These are phyloP conservation scores for Leptopterna dolabrata DNA, from an alignment of 2,888 invertebrate genomes.

Conservation along the genomic window DNA sequence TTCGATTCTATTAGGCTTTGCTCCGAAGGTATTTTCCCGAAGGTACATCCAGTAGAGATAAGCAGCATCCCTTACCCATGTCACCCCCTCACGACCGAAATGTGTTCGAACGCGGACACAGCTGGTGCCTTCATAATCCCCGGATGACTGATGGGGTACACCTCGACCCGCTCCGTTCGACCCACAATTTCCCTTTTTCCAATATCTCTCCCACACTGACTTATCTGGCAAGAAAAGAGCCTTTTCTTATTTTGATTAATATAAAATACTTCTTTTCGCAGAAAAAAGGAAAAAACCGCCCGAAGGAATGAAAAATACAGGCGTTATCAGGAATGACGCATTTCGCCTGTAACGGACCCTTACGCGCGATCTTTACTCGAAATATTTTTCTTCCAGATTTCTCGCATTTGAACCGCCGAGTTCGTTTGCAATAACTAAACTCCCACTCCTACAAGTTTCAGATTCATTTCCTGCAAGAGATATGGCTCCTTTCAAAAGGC, in stretches of 20 bases:
- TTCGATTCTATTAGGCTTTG: neutral
- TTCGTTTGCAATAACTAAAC: constrained; percentile 8
- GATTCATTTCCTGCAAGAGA: constrained; percentile 32
- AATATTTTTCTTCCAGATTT: neutral
- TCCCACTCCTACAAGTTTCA: constrained; percentile 4
- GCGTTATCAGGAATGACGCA: neutral
- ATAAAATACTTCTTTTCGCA: neutral
- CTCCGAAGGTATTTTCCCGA: neutral
- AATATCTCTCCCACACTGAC: neutral
- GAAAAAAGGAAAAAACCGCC: too few species aligned
- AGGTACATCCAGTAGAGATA: neutral
- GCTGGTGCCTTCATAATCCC: neutral
- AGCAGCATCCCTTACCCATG: neutral
- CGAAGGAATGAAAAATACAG: neutral
- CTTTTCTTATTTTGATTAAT: neutral
- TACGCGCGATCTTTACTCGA: neutral
- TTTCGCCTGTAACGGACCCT: neutral
- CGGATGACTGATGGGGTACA: neutral
- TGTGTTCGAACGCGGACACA: neutral
- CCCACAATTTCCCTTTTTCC: neutral
- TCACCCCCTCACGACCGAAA: neutral
- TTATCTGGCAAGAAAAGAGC: neutral
- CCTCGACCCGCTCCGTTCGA: neutral
- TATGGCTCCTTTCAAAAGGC: neutral
- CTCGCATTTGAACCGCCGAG: neutral